These are phyloP conservation scores for Magallana angulata DNA, from an alignment of 1,140 invertebrate species.

Conservation along the genomic window DNA sequence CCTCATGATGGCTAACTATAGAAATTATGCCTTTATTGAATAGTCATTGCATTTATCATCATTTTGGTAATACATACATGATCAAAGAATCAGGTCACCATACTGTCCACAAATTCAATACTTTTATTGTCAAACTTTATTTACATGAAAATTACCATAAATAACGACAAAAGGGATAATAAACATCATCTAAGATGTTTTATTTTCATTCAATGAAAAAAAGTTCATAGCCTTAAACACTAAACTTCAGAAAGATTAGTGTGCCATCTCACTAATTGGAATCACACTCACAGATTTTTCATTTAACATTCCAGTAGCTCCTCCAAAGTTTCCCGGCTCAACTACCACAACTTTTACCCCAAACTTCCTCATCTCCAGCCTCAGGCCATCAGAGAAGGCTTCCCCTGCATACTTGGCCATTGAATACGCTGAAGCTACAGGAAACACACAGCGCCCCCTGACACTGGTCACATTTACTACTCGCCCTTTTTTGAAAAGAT, in stretches of 20 bases:
- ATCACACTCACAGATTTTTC: conserved; percentile 48
- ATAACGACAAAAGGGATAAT: not conserved
- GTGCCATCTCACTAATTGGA: not conserved
- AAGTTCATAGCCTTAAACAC: too few relatives aligned
- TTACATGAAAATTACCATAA: too few relatives aligned
- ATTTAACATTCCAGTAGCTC: conserved; percentile 69
- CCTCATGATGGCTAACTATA: conserved; percentile 34
- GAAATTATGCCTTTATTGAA: not conserved
- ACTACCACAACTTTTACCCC: conserved; percentile 78
- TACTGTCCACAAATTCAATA: too few relatives aligned
- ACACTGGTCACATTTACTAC: conserved; percentile 91
- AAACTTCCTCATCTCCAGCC: conserved; percentile 76
- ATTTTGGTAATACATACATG: too few relatives aligned
- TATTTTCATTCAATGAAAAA: too few relatives aligned
- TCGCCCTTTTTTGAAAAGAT: conserved; percentile 79
- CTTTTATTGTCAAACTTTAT: too few relatives aligned
- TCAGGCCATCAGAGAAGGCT: conserved; percentile 77
- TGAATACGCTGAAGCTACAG: conserved; percentile 87
- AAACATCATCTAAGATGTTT: too few relatives aligned
- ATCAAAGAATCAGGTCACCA: too few relatives aligned
- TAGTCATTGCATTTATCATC: too few relatives aligned
- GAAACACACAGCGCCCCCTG: conserved; percentile 86
- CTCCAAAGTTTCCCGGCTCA: conserved; percentile 78
- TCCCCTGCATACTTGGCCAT: conserved; percentile 89
- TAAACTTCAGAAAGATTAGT: too few relatives aligned